These are phyloP conservation scores for Lycodopsis pacificus DNA, from an alignment of 2,797 vertebrate species.

Conservation along the genomic window DNA sequence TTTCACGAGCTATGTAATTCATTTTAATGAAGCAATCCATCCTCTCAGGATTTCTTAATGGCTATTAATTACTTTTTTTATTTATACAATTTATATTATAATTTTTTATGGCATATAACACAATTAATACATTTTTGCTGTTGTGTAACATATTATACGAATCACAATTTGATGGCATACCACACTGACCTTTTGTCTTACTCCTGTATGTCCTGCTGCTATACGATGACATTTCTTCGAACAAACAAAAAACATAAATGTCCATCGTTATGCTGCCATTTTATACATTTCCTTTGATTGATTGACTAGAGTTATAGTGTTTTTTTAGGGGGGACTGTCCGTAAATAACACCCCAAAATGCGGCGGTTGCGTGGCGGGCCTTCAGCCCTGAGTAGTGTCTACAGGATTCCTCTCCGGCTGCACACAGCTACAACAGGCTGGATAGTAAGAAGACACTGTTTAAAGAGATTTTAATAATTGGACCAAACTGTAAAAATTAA, in stretches of 20 bases:
- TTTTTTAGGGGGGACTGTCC: background rate
- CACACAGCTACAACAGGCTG: background rate
- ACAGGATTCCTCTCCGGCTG: background rate
- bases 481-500: background rate
- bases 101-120: background rate
- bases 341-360: background rate
- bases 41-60: background rate
- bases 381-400: background rate
- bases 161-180: background rate
- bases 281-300: background rate
- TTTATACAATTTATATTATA: too few species aligned
- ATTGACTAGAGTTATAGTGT: background rate
- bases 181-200: background rate
- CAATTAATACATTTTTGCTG: too few species aligned
- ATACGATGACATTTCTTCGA: background rate
- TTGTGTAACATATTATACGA: too few species aligned
- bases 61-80: background rate
- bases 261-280: background rate
- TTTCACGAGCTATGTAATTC: background rate
- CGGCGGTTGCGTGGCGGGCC: background rate
- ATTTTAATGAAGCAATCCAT: background rate
- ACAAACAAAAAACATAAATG: too few species aligned
- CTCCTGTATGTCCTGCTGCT: background rate
- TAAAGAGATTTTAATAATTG: background rate
- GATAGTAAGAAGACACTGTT: background rate